These are phyloP conservation scores for Physella acuta DNA, from an alignment of 1,140 invertebrate genomes.

Conservation along the genomic window DNA sequence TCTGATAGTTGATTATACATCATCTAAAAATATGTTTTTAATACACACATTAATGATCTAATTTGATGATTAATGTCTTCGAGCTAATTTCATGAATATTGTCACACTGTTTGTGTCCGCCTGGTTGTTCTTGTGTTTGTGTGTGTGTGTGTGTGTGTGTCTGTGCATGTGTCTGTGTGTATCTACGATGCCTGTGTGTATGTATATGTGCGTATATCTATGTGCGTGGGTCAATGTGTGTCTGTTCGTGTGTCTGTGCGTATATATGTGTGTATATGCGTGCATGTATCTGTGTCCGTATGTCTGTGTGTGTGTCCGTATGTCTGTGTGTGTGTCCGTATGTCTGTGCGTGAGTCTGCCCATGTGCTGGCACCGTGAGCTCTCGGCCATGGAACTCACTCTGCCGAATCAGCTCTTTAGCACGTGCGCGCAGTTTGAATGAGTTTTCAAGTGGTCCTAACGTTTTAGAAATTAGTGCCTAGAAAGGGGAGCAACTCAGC, in stretches of 20 bases:
- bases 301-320: neutral
- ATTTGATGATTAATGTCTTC: neutral
- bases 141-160: conserved; percentile 16
- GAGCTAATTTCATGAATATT: neutral
- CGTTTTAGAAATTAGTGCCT: neutral
- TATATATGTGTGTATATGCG: neutral
- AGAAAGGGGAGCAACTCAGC: neutral
- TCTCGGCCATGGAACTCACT: neutral
- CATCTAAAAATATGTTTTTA: too few species aligned
- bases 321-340: neutral
- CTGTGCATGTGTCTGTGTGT: neutral
- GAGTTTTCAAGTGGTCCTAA: neutral
- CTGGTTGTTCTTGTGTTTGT: neutral
- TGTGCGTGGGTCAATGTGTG: conserved; percentile 2
- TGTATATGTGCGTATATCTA: neutral
- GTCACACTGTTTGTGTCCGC: neutral
- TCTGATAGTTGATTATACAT: neutral
- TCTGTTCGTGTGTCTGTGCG: neutral
- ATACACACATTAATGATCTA: too few species aligned
- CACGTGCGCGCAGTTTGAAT: neutral
- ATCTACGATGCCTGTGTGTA: neutral
- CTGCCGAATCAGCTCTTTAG: neutral
- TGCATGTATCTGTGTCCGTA: neutral
- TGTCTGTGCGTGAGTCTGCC: neutral
- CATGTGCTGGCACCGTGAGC: neutral